These are phyloP conservation scores for Xenopus laevis DNA, from an alignment of 2,113 vertebrate species.

Conservation along the genomic window DNA sequence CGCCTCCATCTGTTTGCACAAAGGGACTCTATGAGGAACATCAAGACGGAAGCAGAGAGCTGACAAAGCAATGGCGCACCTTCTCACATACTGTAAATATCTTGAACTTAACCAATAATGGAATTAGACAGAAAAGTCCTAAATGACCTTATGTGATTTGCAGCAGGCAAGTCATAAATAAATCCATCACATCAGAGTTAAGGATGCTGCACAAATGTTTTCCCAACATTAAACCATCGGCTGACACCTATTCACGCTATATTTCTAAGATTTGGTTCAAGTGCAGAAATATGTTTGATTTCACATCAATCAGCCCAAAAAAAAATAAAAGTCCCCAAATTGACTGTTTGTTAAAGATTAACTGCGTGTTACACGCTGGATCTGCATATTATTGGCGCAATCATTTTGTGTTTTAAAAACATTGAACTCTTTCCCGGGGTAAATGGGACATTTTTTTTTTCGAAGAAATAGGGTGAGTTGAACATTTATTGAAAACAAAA, in stretches of 20 bases:
- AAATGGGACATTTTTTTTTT: conserved; percentile 42
- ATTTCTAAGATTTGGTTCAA: neutral
- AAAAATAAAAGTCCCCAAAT: conserved; percentile 6
- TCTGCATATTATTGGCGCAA: too few relatives aligned
- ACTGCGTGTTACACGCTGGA: neutral
- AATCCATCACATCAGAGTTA: neutral
- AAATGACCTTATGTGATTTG: neutral
- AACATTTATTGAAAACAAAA: conserved; percentile 43
- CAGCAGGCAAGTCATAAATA: neutral
- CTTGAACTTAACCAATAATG: neutral
- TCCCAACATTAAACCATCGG: neutral
- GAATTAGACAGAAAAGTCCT: neutral
- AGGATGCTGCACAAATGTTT: neutral
- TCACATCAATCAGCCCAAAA: neutral
- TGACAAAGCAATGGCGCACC: too few relatives aligned
- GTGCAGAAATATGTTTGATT: neutral
- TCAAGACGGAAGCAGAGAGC: too few relatives aligned
- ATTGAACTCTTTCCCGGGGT: too few relatives aligned
- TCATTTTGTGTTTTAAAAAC: too few relatives aligned
- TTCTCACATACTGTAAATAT: neutral
- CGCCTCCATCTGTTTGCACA: too few relatives aligned
- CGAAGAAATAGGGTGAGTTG: conserved; percentile 46
- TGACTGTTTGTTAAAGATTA: conserved; percentile 32
- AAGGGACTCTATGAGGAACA: too few relatives aligned
- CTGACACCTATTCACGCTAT: neutral